These are phyloP conservation scores for Carduelis carduelis DNA, from an alignment of 2,797 vertebrate species.

Conservation along the genomic window DNA sequence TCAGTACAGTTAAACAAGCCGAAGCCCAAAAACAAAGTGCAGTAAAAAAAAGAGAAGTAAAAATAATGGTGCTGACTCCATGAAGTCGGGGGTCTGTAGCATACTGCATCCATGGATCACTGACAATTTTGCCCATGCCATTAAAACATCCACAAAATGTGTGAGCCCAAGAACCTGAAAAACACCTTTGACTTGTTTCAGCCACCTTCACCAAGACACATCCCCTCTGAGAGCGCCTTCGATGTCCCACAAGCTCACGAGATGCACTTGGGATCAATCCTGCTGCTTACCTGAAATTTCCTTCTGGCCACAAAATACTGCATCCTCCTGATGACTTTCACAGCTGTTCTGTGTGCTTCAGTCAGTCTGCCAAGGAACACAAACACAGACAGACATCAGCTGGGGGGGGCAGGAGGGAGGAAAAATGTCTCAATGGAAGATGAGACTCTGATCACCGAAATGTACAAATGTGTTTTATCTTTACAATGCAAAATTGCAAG, in stretches of 20 bases:
- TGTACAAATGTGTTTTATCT: background rate
- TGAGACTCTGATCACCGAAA: background rate
- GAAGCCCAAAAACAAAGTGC: background rate
- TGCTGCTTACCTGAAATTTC: constrained; percentile 87
- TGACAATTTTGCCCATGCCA: background rate
- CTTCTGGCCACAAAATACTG: constrained; percentile 88
- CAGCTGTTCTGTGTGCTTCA: constrained; percentile 82
- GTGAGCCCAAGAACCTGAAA: background rate
- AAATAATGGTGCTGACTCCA: background rate
- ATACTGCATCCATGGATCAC: rapidly evolving
- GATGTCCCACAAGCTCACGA: background rate
- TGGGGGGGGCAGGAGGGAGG: background rate
- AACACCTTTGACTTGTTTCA: background rate
- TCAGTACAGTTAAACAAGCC: background rate
- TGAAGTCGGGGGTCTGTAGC: background rate
- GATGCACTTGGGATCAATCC: background rate
- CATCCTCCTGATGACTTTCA: constrained; percentile 89
- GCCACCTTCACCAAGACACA: background rate
- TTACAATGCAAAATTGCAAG: background rate
- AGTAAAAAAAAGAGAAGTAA: background rate
- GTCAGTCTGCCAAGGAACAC: constrained; percentile 77
- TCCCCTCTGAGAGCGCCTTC: background rate
- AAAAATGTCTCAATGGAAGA: background rate
- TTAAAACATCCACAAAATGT: background rate
- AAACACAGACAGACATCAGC: background rate